Percentiles rank a stretch among this genome's conserved stretches.
Evolutionary conservation across 2,113 vertebrate species (phyloP).

Genomic region (Trogon melanurus): DNA sequence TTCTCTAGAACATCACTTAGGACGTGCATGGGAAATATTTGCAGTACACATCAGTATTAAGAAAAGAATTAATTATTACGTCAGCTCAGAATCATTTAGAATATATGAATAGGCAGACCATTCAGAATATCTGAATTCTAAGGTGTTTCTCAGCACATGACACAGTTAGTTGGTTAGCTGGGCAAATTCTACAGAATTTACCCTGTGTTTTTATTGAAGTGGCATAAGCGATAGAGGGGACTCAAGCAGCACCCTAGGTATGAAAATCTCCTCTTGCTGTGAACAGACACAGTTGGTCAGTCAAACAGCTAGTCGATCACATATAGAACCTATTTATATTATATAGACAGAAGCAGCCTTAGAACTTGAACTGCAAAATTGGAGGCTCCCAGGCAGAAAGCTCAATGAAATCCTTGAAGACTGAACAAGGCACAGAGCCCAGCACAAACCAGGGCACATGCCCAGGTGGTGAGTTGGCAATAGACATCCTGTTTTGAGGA

Average conservation of each 20-base stretch:
- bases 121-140: not conserved
- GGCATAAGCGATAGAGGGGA: not conserved
- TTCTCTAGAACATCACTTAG: not conserved
- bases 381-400: constrained; percentile 5
- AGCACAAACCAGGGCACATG: not conserved
- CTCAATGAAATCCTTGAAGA: not conserved
- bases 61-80: not conserved
- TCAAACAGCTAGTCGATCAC: not conserved
- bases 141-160: not conserved
- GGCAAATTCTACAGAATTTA: not conserved
- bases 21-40: not conserved
- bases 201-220: not conserved
- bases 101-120: not conserved
- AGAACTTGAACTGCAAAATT: constrained; percentile 17
- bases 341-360: not conserved
- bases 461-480: not conserved
- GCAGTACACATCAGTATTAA: not conserved
- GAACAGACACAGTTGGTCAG: not conserved
- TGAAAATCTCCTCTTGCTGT: not conserved
- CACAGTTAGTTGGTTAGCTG: not conserved
- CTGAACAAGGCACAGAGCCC: not conserved
- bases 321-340: not conserved
- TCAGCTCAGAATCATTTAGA: not conserved
- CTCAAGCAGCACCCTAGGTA: not conserved
- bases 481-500: not conserved